Evolutionary conservation across 2,113 vertebrate species (phyloP).

Genomic region (Antechinus stuartii): DNA sequence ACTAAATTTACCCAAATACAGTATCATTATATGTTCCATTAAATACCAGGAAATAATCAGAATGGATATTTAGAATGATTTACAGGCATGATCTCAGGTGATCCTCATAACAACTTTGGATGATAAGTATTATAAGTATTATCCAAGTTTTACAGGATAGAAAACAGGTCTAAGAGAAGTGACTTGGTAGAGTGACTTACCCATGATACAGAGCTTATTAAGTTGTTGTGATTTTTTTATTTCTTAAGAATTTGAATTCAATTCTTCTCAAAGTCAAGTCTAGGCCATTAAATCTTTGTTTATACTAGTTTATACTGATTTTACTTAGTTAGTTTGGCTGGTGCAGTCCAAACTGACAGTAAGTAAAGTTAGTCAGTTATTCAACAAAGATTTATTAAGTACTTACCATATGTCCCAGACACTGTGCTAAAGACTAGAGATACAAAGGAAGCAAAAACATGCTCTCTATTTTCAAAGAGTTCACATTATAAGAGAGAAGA

Average conservation of each 20-base stretch:
- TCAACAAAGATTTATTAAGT: background rate
- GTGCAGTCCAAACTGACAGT: background rate
- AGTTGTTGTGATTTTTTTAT: background rate
- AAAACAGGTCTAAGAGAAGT: background rate
- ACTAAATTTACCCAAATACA: background rate
- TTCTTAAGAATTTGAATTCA: background rate
- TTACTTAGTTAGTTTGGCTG: background rate
- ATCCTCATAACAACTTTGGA: background rate
- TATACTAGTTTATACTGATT: too few species aligned
- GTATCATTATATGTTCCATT: background rate
- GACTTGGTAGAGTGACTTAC: background rate
- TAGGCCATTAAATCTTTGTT: background rate
- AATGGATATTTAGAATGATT: background rate
- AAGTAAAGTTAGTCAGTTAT: background rate
- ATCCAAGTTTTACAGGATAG: background rate
- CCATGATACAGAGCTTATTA: background rate
- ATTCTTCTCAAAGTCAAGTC: background rate
- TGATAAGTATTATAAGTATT: background rate
- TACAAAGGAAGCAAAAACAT: background rate
- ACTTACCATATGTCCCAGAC: background rate
- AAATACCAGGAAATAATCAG: background rate
- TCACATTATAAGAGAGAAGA: background rate
- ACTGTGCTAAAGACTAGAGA: background rate
- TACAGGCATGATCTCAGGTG: background rate
- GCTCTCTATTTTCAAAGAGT: background rate